phyloP scores from a whole-genome alignment of 1,140 invertebrate genomes.

The Lanistes nyassanus region DNA sequence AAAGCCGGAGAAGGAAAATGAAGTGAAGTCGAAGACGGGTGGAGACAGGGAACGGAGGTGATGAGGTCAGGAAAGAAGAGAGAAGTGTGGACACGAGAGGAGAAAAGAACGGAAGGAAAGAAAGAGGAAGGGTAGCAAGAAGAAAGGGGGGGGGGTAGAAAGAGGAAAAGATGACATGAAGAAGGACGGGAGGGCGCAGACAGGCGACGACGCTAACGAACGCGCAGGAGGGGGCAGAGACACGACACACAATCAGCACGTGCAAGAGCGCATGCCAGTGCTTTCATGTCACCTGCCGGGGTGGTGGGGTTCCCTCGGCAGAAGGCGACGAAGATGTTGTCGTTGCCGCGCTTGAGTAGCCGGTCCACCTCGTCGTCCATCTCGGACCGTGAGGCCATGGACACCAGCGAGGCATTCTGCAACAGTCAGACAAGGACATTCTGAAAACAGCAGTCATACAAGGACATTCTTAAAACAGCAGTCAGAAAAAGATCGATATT shows the following conservation, averaged over 20 bases:
- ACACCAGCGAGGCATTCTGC: conserved; percentile 14
- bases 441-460: background rate
- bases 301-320: conserved; percentile 20
- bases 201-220: too few species aligned
- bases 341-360: conserved; percentile 9
- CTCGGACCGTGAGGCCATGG: conserved; percentile 14
- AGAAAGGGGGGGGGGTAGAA: too few species aligned
- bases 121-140: background rate
- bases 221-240: too few species aligned
- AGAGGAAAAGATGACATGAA: too few species aligned
- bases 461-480: background rate
- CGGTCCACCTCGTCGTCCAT: conserved; percentile 15
- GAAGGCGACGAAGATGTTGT: conserved; percentile 19
- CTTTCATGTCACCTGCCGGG: conserved; percentile 2
- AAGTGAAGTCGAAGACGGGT: background rate
- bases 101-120: background rate
- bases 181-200: too few species aligned
- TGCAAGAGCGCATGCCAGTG: background rate
- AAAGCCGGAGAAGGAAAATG: background rate
- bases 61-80: background rate
- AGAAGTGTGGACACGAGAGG: background rate
- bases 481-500: background rate
- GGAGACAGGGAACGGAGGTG: background rate
- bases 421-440: background rate
- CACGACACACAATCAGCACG: background rate